phyloP scores from a whole-genome alignment of 2,797 vertebrate genomes.

The Scolopax rusticola region DNA sequence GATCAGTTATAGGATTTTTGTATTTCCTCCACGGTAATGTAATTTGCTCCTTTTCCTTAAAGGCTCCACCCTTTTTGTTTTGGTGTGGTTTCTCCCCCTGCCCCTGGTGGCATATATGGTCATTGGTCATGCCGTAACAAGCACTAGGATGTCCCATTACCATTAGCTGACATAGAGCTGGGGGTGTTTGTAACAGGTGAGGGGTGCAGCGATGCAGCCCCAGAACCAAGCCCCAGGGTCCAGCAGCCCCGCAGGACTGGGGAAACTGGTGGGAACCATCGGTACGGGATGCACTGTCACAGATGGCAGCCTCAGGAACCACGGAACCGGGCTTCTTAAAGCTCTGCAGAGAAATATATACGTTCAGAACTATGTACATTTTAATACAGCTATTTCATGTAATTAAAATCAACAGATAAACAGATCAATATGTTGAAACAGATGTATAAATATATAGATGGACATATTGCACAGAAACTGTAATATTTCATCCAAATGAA shows the following conservation, averaged over 20 bases:
- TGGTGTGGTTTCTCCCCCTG: background rate
- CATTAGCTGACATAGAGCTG: rapidly evolving
- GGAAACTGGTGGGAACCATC: background rate
- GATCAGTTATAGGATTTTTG: background rate
- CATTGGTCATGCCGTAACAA: rapidly evolving
- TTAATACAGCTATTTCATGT: conserved; percentile 69
- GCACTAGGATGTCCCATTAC: background rate
- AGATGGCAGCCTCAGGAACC: background rate
- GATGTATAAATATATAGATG: conserved; percentile 79
- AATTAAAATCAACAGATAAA: conserved; percentile 82
- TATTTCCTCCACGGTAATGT: background rate
- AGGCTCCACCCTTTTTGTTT: background rate
- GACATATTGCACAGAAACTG: conserved; percentile 77
- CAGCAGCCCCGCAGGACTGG: background rate
- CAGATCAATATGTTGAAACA: conserved; percentile 82
- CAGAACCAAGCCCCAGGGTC: background rate
- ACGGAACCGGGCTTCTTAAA: conserved; percentile 30
- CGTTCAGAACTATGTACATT: conserved; percentile 71
- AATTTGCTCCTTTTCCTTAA: background rate
- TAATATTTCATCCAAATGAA: conserved; percentile 83
- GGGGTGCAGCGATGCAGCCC: background rate
- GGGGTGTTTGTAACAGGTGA: rapidly evolving
- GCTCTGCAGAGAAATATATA: conserved; percentile 30
- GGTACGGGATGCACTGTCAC: background rate
- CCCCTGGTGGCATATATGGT: background rate